These are phyloP conservation scores for Chironomus tepperi DNA, from an alignment of 1,140 invertebrate genomes.

Conservation along the genomic window DNA sequence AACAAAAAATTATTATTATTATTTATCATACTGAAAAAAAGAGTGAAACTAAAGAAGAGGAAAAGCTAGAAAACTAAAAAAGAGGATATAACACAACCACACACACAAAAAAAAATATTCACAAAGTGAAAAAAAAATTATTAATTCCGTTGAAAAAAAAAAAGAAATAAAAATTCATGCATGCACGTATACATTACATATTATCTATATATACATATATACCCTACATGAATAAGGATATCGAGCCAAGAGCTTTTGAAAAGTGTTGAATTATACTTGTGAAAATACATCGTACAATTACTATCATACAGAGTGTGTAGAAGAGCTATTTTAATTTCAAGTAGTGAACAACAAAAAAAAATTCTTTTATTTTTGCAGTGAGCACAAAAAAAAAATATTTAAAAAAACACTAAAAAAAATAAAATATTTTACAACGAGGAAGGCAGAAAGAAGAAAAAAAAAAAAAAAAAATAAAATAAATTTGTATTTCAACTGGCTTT, in stretches of 20 bases:
- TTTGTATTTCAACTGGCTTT: neutral
- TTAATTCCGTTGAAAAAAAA: neutral
- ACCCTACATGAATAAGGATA: neutral
- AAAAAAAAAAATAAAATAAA: neutral
- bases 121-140: neutral
- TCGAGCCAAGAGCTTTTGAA: constrained; percentile 15
- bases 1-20: neutral
- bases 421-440: constrained; percentile 20
- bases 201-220: neutral
- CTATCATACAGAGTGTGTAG: neutral
- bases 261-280: constrained; percentile 22
- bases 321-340: constrained; percentile 19
- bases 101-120: neutral
- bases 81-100: neutral
- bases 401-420: neutral
- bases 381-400: constrained; percentile 5
- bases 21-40: neutral
- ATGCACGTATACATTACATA: neutral
- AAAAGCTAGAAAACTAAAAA: neutral
- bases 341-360: constrained; percentile 22
- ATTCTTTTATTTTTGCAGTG: constrained; percentile 19
- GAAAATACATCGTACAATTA: constrained; percentile 16
- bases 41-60: neutral
- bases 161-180: neutral
- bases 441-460: neutral